These are phyloP conservation scores for Mixornis gularis DNA, from an alignment of 2,113 vertebrate species.

Conservation along the genomic window DNA sequence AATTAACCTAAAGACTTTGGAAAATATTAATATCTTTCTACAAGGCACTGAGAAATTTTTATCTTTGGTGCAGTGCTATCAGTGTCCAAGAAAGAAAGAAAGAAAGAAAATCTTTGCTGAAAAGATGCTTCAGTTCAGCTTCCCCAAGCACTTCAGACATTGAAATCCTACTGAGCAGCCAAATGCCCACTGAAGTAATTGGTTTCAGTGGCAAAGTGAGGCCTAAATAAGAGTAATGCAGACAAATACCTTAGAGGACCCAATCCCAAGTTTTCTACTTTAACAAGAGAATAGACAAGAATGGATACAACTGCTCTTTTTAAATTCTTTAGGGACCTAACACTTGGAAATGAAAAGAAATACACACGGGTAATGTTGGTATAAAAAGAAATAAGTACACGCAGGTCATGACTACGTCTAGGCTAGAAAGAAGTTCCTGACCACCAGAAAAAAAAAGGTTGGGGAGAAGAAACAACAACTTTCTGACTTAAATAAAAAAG, in stretches of 20 bases:
- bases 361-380: background rate
- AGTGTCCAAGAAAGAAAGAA: background rate
- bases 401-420: background rate
- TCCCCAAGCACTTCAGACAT: background rate
- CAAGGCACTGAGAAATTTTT: background rate
- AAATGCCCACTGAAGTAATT: background rate
- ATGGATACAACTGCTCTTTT: background rate
- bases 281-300: background rate
- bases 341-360: background rate
- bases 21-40: background rate
- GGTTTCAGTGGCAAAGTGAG: background rate
- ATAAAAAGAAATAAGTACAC: background rate
- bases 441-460: background rate
- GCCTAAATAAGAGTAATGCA: background rate
- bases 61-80: background rate
- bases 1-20: background rate
- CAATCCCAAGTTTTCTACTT: background rate
- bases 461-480: rapidly evolving
- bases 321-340: background rate
- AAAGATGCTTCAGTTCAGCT: background rate
- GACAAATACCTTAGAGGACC: background rate
- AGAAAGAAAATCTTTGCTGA: background rate
- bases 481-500: background rate
- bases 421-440: background rate
- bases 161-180: background rate